Conservation (phyloP, 1,140 invertebrate genomes). For the Popillia japonica region DNA sequence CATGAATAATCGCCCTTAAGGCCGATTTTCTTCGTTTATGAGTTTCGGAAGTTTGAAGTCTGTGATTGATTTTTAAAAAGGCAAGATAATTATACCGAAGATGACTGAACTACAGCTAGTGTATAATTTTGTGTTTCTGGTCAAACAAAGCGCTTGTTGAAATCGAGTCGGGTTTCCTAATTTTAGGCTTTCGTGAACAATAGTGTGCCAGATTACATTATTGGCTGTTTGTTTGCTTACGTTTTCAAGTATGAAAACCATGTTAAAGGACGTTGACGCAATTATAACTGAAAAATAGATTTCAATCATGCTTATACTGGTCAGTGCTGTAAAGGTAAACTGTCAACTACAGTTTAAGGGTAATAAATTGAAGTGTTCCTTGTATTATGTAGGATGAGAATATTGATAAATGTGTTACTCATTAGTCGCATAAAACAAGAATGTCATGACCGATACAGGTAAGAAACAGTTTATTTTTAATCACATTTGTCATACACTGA, state of each 20-base stretch:
- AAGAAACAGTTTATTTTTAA: too few species aligned
- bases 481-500: too few species aligned
- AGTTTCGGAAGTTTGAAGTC: neutral
- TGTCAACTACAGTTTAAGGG: too few species aligned
- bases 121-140: neutral
- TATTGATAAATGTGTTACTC: too few species aligned
- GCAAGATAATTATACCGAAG: slow-evolving; percentile 9
- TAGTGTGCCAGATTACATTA: neutral
- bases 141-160: neutral
- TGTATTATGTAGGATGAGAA: too few species aligned
- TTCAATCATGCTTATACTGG: too few species aligned
- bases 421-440: too few species aligned
- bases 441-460: too few species aligned
- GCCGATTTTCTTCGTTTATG: slow-evolving; percentile 13
- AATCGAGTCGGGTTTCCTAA: neutral
- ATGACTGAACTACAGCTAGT: neutral
- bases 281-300: neutral
- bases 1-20: slow-evolving; percentile 14
- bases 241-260: neutral
- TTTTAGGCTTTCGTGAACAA: neutral
- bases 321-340: too few species aligned
- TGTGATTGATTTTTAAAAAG: slow-evolving; percentile 1
- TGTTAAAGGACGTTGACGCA: neutral
- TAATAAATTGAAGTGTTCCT: too few species aligned
- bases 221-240: neutral